Percentiles rank a stretch among this genome's conserved stretches.
These are phyloP conservation scores for Romanomermis culicivorax DNA, from an alignment of 2,888 invertebrate genomes.

Conservation along the genomic window DNA sequence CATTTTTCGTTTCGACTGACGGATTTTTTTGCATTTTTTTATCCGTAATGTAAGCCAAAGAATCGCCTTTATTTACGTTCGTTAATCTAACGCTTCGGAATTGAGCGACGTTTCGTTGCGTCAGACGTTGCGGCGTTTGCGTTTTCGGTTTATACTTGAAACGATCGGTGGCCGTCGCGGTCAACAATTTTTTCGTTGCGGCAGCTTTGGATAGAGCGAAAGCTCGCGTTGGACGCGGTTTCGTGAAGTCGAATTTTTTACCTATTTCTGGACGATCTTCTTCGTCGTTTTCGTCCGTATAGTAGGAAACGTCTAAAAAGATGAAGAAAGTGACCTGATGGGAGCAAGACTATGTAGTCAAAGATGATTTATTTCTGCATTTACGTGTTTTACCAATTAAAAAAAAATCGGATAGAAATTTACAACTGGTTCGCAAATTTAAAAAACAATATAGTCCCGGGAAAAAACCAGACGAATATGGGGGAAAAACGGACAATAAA, in stretches of 20 bases:
- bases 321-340: too few species aligned
- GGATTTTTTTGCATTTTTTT: slow-evolving; percentile 13
- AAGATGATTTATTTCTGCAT: too few species aligned
- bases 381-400: too few species aligned
- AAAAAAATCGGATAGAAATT: too few species aligned
- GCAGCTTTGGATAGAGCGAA: slow-evolving; percentile 15
- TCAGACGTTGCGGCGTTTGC: not conserved
- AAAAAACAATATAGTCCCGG: too few species aligned
- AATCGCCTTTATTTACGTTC: slow-evolving; percentile 14
- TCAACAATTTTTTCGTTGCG: slow-evolving; percentile 24
- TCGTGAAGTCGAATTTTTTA: slow-evolving; percentile 8
- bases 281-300: not conserved
- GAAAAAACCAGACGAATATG: too few species aligned
- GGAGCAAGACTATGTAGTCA: too few species aligned
- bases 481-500: too few species aligned
- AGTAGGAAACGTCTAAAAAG: not conserved
- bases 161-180: slow-evolving; percentile 13
- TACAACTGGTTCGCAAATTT: too few species aligned
- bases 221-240: slow-evolving; percentile 11
- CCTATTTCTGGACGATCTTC: not conserved
- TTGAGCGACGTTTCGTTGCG: slow-evolving; percentile 9
- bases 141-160: too few species aligned
- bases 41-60: slow-evolving; percentile 22
- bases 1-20: not conserved
- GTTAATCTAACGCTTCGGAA: slow-evolving; percentile 9